Percentiles rank a stretch among this genome's conserved stretches.
Conservation (phyloP, 1,140 invertebrate species). For the Macrobrachium rosenbergii region DNA sequence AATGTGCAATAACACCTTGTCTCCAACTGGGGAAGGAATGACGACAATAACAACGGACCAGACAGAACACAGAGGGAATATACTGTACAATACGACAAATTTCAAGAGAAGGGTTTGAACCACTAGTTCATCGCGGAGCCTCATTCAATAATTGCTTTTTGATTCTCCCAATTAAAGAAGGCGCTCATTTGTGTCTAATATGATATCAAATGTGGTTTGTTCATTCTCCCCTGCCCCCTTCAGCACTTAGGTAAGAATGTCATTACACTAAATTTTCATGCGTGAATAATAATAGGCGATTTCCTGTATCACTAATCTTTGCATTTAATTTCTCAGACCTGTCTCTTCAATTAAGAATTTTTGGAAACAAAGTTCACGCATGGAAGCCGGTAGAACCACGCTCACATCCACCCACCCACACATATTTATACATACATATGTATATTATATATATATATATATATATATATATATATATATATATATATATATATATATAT, state of each 20-base stretch:
- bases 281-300: not conserved
- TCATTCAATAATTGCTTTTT: not conserved
- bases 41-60: too few relatives aligned
- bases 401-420: not conserved
- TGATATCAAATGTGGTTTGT: too few relatives aligned
- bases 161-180: not conserved
- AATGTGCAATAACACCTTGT: too few relatives aligned
- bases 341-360: not conserved
- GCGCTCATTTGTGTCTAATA: not conserved
- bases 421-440: not conserved
- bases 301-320: not conserved
- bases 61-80: not conserved
- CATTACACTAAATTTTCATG: too few relatives aligned
- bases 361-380: too few relatives aligned
- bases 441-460: not conserved
- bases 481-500: not conserved
- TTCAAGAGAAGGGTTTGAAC: not conserved
- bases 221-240: too few relatives aligned
- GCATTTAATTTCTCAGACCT: not conserved
- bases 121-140: not conserved
- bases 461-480: conserved; percentile 16
- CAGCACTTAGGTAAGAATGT: too few relatives aligned
- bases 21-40: too few relatives aligned
- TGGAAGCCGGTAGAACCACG: too few relatives aligned
- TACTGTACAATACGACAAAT: not conserved